Evolutionary conservation across 2,113 vertebrate species (phyloP).

Genomic region (Lamprologus sp.): DNA sequence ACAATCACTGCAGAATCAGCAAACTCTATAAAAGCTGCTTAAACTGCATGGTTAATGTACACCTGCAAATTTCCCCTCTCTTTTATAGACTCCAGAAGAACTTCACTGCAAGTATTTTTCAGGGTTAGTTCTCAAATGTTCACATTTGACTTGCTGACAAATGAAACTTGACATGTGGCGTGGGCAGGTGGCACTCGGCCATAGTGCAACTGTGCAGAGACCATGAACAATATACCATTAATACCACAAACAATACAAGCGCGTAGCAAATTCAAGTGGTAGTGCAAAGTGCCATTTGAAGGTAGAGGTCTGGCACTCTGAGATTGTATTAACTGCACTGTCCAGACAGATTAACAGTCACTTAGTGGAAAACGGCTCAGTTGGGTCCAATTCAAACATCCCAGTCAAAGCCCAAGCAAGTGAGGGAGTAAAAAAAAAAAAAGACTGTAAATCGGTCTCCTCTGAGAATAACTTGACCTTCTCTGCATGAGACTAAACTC

Average conservation of each 20-base stretch:
- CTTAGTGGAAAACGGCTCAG: neutral
- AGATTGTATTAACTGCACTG: neutral
- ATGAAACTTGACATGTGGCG: neutral
- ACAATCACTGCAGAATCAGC: neutral
- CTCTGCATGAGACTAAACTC: neutral
- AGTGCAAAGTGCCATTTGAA: neutral
- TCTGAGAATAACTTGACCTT: slow-evolving; percentile 42
- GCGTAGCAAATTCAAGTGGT: neutral
- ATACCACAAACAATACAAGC: neutral
- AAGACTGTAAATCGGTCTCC: neutral
- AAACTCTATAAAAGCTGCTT: neutral
- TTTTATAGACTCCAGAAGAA: neutral
- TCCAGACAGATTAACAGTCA: neutral
- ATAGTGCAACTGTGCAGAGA: neutral
- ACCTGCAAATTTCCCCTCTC: neutral
- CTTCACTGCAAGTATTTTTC: neutral
- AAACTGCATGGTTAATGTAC: neutral
- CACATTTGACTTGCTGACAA: neutral
- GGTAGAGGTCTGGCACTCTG: neutral
- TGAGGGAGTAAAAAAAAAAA: neutral
- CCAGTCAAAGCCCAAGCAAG: neutral
- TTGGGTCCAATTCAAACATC: neutral
- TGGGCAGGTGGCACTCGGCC: neutral
- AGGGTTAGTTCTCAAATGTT: neutral
- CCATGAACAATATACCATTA: neutral